Evolutionary conservation across 2,888 invertebrate genomes (phyloP).

Genomic region (Eristalis arbustorum): DNA sequence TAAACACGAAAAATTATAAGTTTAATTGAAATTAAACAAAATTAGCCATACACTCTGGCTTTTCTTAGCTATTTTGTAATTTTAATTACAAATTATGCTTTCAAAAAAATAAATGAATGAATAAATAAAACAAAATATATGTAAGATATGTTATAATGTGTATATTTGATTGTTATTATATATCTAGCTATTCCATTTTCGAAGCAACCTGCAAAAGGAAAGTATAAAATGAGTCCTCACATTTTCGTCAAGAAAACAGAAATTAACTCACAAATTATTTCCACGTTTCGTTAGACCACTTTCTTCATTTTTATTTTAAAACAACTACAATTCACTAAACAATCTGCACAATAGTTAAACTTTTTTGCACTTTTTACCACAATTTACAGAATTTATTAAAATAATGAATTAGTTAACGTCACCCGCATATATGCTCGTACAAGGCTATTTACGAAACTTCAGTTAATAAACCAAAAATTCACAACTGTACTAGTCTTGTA

Average conservation of each 20-base stretch:
- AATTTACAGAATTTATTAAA: background rate
- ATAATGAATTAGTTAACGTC: background rate
- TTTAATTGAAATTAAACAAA: background rate
- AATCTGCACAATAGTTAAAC: background rate
- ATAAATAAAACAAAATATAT: no score
- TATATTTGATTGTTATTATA: background rate
- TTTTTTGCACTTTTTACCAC: background rate
- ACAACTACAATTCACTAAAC: background rate
- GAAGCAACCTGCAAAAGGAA: constrained; percentile 6
- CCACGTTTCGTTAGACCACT: background rate
- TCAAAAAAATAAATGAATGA: no score
- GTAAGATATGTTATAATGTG: background rate
- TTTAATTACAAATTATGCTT: no score
- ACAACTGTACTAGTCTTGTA: background rate
- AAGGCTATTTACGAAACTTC: background rate
- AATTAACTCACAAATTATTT: background rate
- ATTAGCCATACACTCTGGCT: no score
- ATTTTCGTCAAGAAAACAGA: background rate
- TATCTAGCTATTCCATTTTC: background rate
- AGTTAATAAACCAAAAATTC: background rate
- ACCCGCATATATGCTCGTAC: background rate
- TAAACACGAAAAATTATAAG: background rate
- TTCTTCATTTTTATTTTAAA: no score
- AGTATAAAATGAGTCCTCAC: background rate
- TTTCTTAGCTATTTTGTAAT: no score